phyloP scores from a whole-genome alignment of 2,888 invertebrate genomes.

The Hemistola chrysoprasaria region DNA sequence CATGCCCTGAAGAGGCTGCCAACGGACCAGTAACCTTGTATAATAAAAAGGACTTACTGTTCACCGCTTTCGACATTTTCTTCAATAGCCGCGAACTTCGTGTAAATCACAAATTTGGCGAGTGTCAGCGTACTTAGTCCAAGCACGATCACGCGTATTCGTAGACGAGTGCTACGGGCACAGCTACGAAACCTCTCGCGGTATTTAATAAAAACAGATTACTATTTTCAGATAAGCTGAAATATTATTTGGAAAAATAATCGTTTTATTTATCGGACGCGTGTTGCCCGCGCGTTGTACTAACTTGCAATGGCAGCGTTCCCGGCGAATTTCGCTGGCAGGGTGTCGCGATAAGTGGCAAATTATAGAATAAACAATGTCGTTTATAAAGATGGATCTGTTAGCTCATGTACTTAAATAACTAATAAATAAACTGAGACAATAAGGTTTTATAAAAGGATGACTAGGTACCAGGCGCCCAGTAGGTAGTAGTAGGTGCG shows the following conservation, averaged over 20 bases:
- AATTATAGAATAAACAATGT: conserved; percentile 54
- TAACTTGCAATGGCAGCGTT: conserved; percentile 52
- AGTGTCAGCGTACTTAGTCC: conserved; percentile 16
- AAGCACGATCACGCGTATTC: conserved; percentile 27
- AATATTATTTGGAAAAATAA: conserved; percentile 30
- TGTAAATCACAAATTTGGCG: conserved; percentile 26
- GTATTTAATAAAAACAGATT: conserved; percentile 48
- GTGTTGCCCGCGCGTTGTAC: conserved; percentile 56
- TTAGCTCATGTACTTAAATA: conserved; percentile 32
- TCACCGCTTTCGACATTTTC: conserved; percentile 53
- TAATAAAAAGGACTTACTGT: conserved; percentile 46
- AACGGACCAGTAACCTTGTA: too few relatives aligned
- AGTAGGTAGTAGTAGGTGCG: background rate
- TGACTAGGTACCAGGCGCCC: too few relatives aligned
- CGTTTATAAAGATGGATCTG: conserved; percentile 43
- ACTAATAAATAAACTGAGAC: conserved; percentile 22
- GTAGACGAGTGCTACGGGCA: conserved; percentile 59
- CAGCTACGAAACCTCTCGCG: conserved; percentile 53
- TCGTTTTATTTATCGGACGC: conserved; percentile 41
- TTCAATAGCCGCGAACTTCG: conserved; percentile 25
- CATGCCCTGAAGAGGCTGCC: too few relatives aligned
- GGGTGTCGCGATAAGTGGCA: conserved; percentile 50
- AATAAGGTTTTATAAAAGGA: conserved; percentile 12
- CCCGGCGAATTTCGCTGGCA: conserved; percentile 47
- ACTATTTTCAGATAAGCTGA: conserved; percentile 48